phyloP scores from a whole-genome alignment of 2,113 vertebrate species.

The Pterocles burchelli region DNA sequence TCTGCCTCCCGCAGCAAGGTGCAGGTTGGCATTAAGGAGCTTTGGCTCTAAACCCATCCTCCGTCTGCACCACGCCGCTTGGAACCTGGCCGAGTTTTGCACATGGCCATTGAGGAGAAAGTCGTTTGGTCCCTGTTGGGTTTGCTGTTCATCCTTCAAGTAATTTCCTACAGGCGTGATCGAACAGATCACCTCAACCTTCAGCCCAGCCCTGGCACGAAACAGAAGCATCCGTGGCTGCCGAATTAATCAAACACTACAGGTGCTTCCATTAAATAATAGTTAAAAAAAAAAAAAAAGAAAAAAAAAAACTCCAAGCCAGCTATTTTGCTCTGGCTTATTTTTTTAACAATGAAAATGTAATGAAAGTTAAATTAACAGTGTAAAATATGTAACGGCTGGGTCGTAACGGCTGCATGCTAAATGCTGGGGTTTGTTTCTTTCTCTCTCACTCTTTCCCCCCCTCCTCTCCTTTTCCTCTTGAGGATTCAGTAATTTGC shows the following conservation, averaged over 20 bases:
- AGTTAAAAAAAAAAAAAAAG: neutral
- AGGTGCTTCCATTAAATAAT: constrained; percentile 28
- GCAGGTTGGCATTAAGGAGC: neutral
- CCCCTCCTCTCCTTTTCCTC: constrained; percentile 30
- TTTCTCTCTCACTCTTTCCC: neutral
- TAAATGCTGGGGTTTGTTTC: constrained; percentile 1
- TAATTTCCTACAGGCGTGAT: constrained; percentile 3
- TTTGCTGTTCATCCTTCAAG: constrained; percentile 30
- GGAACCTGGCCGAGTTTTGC: neutral
- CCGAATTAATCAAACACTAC: neutral
- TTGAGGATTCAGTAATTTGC: constrained; percentile 64
- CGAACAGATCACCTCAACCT: constrained; percentile 26
- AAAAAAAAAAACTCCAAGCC: neutral
- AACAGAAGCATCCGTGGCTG: neutral
- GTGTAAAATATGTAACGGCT: constrained; percentile 35
- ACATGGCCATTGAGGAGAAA: neutral
- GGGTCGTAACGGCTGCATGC: neutral
- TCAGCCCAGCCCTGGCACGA: neutral
- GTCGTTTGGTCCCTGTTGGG: neutral
- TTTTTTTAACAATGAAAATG: constrained; percentile 48
- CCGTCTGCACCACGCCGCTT: neutral
- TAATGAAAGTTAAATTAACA: constrained; percentile 58
- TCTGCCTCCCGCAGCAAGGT: neutral
- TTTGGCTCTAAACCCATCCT: constrained; percentile 44
- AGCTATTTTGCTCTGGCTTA: constrained; percentile 56